Base-by-base conservation (phyloP, 1,140 invertebrate species). In the Diabrotica undecimpunctata region DNA sequence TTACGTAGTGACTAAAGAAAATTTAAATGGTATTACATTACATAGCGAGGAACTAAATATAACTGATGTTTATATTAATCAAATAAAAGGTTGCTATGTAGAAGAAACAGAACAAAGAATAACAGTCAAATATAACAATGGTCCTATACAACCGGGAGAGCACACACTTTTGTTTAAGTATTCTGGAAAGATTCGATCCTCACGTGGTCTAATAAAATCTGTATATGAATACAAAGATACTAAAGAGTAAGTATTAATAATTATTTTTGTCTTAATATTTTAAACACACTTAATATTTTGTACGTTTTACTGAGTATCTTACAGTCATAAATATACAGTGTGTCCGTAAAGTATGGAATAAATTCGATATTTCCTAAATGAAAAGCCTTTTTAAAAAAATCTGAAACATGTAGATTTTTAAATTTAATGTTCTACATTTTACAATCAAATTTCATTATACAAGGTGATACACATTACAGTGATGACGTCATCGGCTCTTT, bases 71-170 rank as follows among this genome's bases (percentile, higher is more conserved):
- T 36, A 25, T 12, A 51, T 70, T 13, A 56, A 65, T 57, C 50
- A 61, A 38, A 50, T 38, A 52, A 35, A 58, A 13, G 54, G 54
- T 10, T 10, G 11, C 7, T 60, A 35, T 14, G 11, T 8, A 52
- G 14, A 54, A 38, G 12, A 51, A 59, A 12, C 38, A 12, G 51
- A 65, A 35, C 53, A 65, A 35, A 65, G 52, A 54, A 14, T 70
- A 5, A n/a, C 41, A 13, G 54, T 67, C n/a, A 46, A 10, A 7
- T 66, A 46, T 46, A 37, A 55, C 6, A 58, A 65, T 25, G 62
- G 36, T 36, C 9, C 14, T 13, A 54, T 69, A 8, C 59, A 65
- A 35, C 61, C 67, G 12, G 67, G 67, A n/a, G 62, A 54, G 14
- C 56, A 69, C 37, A 39, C 12, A 25, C 9, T 69, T 7, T 13